Evolutionary conservation across 2,888 invertebrate species (phyloP).

Genomic region (Drosophila rubida): DNA sequence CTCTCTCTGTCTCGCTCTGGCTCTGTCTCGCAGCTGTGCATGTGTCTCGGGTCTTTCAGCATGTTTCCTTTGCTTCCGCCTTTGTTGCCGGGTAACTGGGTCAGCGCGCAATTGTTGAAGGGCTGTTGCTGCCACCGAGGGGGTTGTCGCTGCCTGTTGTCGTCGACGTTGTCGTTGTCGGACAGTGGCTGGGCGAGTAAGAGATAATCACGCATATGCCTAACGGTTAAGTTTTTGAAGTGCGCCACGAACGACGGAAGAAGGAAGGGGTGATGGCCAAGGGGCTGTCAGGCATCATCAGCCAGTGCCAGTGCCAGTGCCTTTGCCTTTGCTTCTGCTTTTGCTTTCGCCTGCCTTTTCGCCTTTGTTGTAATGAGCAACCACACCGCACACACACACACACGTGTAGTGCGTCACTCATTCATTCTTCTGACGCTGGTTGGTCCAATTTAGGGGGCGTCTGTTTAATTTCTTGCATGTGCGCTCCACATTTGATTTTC

Average conservation of each 20-base stretch:
- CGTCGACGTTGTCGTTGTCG: slow-evolving; percentile 36
- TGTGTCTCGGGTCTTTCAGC: slow-evolving; percentile 66
- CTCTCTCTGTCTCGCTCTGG: slow-evolving; percentile 7
- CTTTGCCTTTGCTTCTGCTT: neutral
- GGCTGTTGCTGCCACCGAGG: slow-evolving; percentile 45
- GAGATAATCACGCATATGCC: slow-evolving; percentile 80
- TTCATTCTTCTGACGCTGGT: slow-evolving; percentile 16
- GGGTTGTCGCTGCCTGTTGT: slow-evolving; percentile 31
- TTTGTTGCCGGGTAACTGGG: slow-evolving; percentile 80
- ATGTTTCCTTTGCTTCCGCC: slow-evolving; percentile 78
- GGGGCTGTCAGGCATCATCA: slow-evolving; percentile 69
- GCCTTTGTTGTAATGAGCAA: slow-evolving; percentile 60
- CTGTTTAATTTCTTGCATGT: slow-evolving; percentile 63
- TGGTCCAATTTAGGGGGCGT: slow-evolving; percentile 46
- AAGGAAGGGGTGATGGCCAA: slow-evolving; percentile 10
- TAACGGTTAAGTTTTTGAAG: slow-evolving; percentile 80
- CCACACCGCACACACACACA: neutral
- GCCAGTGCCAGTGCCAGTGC: slow-evolving; percentile 7
- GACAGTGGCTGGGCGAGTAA: slow-evolving; percentile 48
- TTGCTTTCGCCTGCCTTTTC: slow-evolving; percentile 12
- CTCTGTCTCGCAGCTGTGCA: slow-evolving; percentile 4
- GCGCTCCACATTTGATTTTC: slow-evolving; percentile 58
- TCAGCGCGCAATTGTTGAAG: slow-evolving; percentile 78
- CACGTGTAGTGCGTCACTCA: slow-evolving; percentile 44
- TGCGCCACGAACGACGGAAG: slow-evolving; percentile 48